Base-by-base conservation (phyloP, 1,140 invertebrate genomes). In the Drosophila jambulina region DNA sequence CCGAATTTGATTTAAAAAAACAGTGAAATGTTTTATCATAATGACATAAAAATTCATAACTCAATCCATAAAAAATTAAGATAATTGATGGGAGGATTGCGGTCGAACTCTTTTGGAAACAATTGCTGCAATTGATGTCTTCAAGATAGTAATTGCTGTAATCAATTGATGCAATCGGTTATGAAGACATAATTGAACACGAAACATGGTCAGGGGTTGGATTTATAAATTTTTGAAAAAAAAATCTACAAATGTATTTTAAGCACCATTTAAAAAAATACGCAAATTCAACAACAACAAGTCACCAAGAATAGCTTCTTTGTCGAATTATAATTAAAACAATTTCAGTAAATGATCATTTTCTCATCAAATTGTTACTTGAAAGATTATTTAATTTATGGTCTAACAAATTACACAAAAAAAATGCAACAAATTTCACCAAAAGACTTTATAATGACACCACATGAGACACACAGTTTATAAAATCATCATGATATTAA, bases 81-180 rank as follows among this genome's bases (percentile, higher is more conserved):
- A 57, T 51, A 51, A 51, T 51, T 49, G 29, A 61, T 61, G 34
- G 59, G 23, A 27, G 59, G 23, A 51, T 61, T 36, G 59, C 46
- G 59, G n/a, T 70, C 25, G 19, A 29, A 62, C 58, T 61, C 19
- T 75, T 69, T 45, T 60, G 19, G 34, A 48, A 32, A 75, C 51
- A 49, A 54, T 34, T 49, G 13, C n/a, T 7, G n/a, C 34, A 53
- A 67, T 51, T 43, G 32, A 32, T 38, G 21, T 23, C 25, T 36
- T 25, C 13, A 32, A 46, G 54, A 51, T 51, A 23, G 45, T 46
- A 54, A 58, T 62, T 62, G 63, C 8, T 59, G 32, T 40, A 34
- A 71, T 56, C 36, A 75, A 69, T 75, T 70, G 48, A 69, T 38
- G 69, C 58, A 60, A 32, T 63, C 48, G 40, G 13, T 63, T 57